Evolutionary conservation across 2,888 invertebrate genomes (phyloP).

Genomic region (Diplolepis rosae): DNA sequence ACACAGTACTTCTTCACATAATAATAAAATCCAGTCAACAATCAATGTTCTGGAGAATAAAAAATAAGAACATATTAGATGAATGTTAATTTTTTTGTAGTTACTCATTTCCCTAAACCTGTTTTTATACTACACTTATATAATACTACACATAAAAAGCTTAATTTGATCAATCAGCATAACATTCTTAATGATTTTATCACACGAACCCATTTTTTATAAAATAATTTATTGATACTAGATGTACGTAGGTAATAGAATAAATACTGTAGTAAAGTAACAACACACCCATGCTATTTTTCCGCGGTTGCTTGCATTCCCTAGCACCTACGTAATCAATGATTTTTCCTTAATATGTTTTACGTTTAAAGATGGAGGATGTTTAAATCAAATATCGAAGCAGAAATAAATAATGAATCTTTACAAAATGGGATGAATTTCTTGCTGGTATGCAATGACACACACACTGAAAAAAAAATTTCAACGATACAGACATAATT

Average conservation of each 20-base stretch:
- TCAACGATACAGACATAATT: too few relatives aligned
- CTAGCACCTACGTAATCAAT: background rate
- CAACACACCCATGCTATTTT: slow-evolving; percentile 18
- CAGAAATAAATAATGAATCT: background rate
- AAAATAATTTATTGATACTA: slow-evolving; percentile 13
- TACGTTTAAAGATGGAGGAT: background rate
- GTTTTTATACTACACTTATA: too few relatives aligned
- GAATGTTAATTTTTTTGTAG: too few relatives aligned
- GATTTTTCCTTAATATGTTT: background rate
- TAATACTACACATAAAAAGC: background rate
- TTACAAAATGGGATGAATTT: background rate
- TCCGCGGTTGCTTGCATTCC: slow-evolving; percentile 19
- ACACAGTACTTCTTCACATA: too few relatives aligned
- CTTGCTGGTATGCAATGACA: background rate
- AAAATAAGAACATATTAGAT: too few relatives aligned
- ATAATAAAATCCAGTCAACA: too few relatives aligned
- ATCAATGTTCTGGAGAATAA: too few relatives aligned
- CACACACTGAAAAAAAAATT: too few relatives aligned
- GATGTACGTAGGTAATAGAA: slow-evolving; percentile 11
- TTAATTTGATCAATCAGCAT: background rate
- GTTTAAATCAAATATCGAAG: background rate
- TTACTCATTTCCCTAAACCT: too few relatives aligned
- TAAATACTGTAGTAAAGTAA: slow-evolving; percentile 17
- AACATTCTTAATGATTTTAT: background rate
- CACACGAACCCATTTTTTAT: slow-evolving; percentile 3